Evolutionary conservation across 1,140 invertebrate species (phyloP).

Genomic region (Caenorhabditis remanei): DNA sequence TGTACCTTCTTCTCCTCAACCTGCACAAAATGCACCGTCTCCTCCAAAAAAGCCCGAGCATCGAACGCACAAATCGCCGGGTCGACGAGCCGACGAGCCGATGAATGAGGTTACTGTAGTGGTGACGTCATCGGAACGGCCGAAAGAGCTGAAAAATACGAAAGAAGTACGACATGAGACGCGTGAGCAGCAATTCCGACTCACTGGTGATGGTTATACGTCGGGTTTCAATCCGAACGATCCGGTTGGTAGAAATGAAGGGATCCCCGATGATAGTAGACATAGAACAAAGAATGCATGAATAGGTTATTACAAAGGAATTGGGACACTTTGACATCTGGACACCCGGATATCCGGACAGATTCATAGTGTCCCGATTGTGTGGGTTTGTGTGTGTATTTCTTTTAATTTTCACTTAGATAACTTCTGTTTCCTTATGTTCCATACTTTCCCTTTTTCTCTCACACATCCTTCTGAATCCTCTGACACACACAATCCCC

Average conservation of each 20-base stretch:
- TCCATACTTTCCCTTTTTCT: too few species aligned
- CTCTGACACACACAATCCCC: neutral
- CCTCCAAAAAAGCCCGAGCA: conserved; percentile 59
- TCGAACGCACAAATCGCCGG: conserved; percentile 39
- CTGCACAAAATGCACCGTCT: conserved; percentile 3
- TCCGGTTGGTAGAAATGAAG: conserved; percentile 28
- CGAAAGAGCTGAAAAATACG: conserved; percentile 46
- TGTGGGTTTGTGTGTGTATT: too few species aligned
- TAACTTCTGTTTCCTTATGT: too few species aligned
- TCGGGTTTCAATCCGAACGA: conserved; percentile 58
- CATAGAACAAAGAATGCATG: too few species aligned
- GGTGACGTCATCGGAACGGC: conserved; percentile 12
- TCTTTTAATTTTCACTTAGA: too few species aligned
- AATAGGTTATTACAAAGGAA: too few species aligned
- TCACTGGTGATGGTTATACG: conserved; percentile 57
- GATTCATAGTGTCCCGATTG: too few species aligned
- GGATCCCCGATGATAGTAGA: neutral
- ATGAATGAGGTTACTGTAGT: conserved; percentile 48
- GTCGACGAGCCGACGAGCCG: conserved; percentile 6
- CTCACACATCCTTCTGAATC: neutral
- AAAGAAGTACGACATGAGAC: conserved; percentile 59
- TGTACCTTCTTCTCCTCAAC: neutral
- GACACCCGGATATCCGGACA: too few species aligned
- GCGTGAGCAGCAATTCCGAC: conserved; percentile 52
- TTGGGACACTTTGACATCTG: too few species aligned